phyloP scores from a whole-genome alignment of 2,888 invertebrate genomes.

The Apotomis capreana region DNA sequence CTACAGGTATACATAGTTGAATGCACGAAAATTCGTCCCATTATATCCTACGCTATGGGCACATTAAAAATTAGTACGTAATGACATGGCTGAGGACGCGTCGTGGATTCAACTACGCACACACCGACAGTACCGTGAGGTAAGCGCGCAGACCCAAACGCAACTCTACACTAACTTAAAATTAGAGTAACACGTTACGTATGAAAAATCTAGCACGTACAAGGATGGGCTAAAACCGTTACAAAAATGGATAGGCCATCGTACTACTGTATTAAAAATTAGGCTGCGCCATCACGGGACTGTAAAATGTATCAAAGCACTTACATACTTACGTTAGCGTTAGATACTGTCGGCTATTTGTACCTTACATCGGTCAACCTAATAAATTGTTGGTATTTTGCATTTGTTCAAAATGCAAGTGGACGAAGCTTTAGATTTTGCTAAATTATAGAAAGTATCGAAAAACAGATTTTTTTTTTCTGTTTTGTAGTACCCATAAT shows the following conservation, averaged over 20 bases:
- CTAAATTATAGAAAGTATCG: conserved; percentile 7
- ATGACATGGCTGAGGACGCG: too few species aligned
- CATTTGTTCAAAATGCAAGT: conserved; percentile 40
- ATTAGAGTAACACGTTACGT: conserved; percentile 70
- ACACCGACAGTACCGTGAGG: not conserved
- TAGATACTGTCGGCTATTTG: conserved; percentile 66
- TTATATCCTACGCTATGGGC: too few species aligned
- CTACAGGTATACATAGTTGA: not conserved
- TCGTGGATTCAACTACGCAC: too few species aligned
- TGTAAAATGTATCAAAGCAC: conserved; percentile 57
- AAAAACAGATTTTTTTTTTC: not conserved
- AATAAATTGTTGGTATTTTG: conserved; percentile 46
- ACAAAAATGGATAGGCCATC: conserved; percentile 54
- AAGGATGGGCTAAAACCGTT: conserved; percentile 46
- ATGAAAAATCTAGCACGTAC: conserved; percentile 68
- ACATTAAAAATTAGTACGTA: too few species aligned
- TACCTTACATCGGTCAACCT: conserved; percentile 62
- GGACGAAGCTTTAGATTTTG: conserved; percentile 30
- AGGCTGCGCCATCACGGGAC: conserved; percentile 45
- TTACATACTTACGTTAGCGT: conserved; percentile 47
- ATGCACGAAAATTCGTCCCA: too few species aligned
- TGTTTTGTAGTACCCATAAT: not conserved
- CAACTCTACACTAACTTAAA: conserved; percentile 55
- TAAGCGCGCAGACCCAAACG: conserved; percentile 29
- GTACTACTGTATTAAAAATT: conserved; percentile 46